phyloP scores from a whole-genome alignment of 2,797 vertebrate species.

The Molossus molossus region DNA sequence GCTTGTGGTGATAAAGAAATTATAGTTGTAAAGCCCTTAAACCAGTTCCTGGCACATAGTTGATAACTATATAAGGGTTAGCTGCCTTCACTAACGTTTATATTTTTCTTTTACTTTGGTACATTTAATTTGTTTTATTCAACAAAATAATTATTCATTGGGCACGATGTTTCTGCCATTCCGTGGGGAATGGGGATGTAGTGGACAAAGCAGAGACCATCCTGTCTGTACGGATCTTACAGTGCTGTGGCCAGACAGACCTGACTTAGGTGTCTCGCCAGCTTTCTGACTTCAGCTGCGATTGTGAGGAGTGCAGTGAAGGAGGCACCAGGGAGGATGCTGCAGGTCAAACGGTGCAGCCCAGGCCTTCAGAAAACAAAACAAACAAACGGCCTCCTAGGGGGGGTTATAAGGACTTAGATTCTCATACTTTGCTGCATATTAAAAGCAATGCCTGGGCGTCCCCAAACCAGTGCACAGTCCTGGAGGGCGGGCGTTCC shows the following conservation, averaged over 20 bases:
- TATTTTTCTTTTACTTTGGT: constrained; percentile 7
- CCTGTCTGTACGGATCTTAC: background rate
- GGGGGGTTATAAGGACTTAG: background rate
- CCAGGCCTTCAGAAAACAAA: background rate
- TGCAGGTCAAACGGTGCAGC: background rate
- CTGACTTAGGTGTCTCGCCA: background rate
- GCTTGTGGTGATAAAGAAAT: background rate
- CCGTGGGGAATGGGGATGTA: too few species aligned
- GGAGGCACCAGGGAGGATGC: background rate
- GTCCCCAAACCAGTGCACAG: background rate
- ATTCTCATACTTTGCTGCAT: background rate
- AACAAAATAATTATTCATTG: background rate
- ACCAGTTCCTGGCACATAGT: background rate
- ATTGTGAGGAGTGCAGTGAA: background rate
- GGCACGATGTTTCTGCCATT: background rate
- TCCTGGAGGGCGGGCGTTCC: background rate
- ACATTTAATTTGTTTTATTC: constrained; percentile 18
- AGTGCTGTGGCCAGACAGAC: background rate
- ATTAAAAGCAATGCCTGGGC: background rate
- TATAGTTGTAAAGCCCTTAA: background rate
- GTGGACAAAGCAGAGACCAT: background rate
- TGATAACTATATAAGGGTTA: background rate
- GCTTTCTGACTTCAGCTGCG: background rate
- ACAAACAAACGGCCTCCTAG: background rate
- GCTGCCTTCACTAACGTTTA: background rate